Conservation (phyloP, 2,113 vertebrate species). For the Pluvialis apricaria region DNA sequence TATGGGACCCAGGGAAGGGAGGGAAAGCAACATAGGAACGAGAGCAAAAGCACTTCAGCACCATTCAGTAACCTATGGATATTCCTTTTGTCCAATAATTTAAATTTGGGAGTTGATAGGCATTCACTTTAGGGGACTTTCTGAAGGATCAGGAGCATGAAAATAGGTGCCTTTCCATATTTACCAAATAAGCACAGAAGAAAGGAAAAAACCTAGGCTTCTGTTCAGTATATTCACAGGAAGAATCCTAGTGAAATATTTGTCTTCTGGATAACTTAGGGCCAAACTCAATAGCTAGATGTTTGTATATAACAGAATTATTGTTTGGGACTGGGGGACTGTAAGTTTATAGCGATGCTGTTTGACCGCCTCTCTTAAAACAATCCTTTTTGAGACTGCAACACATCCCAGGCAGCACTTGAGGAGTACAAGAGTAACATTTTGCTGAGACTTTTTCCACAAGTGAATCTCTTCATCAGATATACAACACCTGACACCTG, state of each 20-base stretch:
- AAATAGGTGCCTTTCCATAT: background rate
- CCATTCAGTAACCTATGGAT: background rate
- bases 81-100: background rate
- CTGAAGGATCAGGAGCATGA: background rate
- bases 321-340: background rate
- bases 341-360: background rate
- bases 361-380: background rate
- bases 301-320: background rate
- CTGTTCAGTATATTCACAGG: background rate
- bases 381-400: background rate
- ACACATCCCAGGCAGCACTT: background rate
- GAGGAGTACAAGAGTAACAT: background rate
- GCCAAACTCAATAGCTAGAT: background rate
- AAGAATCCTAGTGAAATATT: background rate
- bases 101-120: background rate
- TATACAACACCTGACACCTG: conserved; percentile 34
- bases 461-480: conserved; percentile 41
- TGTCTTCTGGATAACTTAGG: background rate
- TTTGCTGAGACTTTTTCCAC: background rate
- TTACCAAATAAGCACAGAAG: background rate
- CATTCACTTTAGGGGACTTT: background rate
- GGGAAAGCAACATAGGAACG: background rate
- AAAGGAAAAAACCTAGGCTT: background rate
- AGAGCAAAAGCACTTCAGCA: background rate
- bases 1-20: background rate